A percentile compares a stretch with the other conserved stretches of the same genome.
phyloP scores from a whole-genome alignment of 2,888 invertebrate genomes.

The Netelia inedita region DNA sequence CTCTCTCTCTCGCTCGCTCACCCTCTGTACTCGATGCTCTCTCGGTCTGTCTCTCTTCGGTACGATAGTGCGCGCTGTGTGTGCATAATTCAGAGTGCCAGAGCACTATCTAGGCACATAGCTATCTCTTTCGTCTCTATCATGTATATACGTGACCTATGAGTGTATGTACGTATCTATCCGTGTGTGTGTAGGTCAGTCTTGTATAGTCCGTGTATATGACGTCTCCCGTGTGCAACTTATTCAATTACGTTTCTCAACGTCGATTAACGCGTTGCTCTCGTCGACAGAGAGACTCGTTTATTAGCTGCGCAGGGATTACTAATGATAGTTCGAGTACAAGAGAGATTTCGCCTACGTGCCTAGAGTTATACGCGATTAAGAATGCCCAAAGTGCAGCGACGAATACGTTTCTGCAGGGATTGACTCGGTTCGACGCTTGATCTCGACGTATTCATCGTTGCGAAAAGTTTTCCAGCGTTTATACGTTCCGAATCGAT shows the following conservation, averaged over 20 bases:
- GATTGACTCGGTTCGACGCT: no score
- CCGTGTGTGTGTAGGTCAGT: neutral
- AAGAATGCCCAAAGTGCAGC: neutral
- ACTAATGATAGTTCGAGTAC: constrained; percentile 1
- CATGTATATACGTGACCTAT: neutral
- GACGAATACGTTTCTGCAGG: neutral
- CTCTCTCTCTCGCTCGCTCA: neutral
- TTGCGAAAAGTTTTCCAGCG: no score
- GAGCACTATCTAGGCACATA: neutral
- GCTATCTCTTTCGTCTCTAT: constrained; percentile 2
- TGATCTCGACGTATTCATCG: no score
- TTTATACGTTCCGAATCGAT: no score
- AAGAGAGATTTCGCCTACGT: neutral
- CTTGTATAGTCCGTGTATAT: neutral
- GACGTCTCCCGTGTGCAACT: constrained; percentile 25
- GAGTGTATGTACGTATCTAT: neutral
- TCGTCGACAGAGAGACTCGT: neutral
- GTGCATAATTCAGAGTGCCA: constrained; percentile 44
- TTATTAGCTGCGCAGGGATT: neutral
- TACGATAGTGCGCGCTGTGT: constrained; percentile 10
- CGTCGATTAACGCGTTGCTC: neutral
- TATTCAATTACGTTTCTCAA: constrained; percentile 36
- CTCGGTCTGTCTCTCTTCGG: neutral
- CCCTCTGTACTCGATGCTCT: neutral
- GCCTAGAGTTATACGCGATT: neutral